Base-by-base conservation (phyloP, 92 coral and sea anemone genomes). In the Palythoa heliodiscus region DNA sequence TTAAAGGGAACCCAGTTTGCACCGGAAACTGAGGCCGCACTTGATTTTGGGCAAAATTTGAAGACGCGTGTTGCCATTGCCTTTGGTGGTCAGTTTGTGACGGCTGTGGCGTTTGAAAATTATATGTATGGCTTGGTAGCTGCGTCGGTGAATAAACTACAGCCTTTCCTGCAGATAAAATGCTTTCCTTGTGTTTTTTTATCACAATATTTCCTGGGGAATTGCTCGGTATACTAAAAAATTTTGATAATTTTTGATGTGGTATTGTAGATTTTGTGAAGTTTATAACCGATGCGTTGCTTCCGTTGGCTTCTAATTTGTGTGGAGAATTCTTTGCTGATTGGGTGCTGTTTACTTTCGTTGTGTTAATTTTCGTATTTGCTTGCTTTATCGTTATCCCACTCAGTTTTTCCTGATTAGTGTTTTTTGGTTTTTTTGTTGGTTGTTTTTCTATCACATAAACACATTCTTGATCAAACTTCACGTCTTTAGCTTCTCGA, bases 381-480 rank as follows among this genome's bases (percentile, higher is more conserved):
- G 0, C 35, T 52, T 85, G 73, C 61, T 86, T 86, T 12, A 77
- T 77, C 20, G 87, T 83, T 78, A 85, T 82, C 7, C 86, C 83
- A 3, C 84, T 71, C 40, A 76, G 74, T 20, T 52, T 82, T 52
- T 75, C 82, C 12, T 50, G 7, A 12, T 39, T 66, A 48, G 50
- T 86, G 48, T 78, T 75, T 69, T 29, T 52, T 87, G 63, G 29
- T 22, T 84, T 73, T 60, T 54, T 35, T 37, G 61, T 52, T 57
- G 69, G 15, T 70, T 90, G 89, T 73, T 71, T 61, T 22, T 71
- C 91, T 50, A 90, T 86, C 86, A 92, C 90, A 67, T 87, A 95
- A 39, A 95, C 90, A 76, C 98, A 95, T 54, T 95, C 88, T 52
- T 82, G 75, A 48, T 92, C 93, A 69, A 95, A 95, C 6, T 92